Evolutionary conservation across 2,797 vertebrate species (phyloP).

Genomic region (Xiphophorus birchmanni): DNA sequence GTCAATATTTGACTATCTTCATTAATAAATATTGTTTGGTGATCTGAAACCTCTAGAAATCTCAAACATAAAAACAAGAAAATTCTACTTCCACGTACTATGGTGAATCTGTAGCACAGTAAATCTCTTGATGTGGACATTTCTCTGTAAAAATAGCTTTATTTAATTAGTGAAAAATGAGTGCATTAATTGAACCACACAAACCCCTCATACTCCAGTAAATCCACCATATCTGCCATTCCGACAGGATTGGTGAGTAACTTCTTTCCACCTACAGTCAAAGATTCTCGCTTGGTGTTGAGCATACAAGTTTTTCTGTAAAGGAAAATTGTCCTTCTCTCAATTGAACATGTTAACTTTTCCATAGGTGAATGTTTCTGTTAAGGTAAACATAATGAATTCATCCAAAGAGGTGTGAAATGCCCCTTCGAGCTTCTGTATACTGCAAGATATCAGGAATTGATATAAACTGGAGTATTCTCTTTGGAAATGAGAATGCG

Average conservation of each 20-base stretch:
- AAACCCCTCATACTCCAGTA: conserved; percentile 10
- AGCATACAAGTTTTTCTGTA: conserved; percentile 16
- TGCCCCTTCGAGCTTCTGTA: conserved; percentile 50
- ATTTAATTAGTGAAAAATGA: conserved; percentile 6
- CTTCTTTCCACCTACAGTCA: conserved; percentile 22
- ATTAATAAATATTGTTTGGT: neutral
- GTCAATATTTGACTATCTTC: neutral
- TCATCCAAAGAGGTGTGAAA: conserved; percentile 59
- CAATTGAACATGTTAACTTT: conserved; percentile 10
- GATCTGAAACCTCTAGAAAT: neutral
- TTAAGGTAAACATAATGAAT: conserved; percentile 42
- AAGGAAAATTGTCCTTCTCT: conserved; percentile 21
- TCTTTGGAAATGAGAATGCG: conserved; percentile 21
- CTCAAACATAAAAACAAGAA: neutral
- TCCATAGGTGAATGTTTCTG: conserved; percentile 36
- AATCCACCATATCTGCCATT: conserved; percentile 13
- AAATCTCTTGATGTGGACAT: neutral
- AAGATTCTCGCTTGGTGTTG: conserved; percentile 28
- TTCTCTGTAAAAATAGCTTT: neutral
- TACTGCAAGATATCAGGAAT: conserved; percentile 24
- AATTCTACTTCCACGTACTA: neutral
- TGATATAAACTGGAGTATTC: conserved; percentile 44
- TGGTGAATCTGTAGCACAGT: no score
- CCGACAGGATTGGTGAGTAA: conserved; percentile 21
- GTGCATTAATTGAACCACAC: conserved; percentile 24